Percentiles rank a stretch among this genome's conserved stretches.
Conservation (phyloP, 2,888 invertebrate species). For the Pasiphila rectangulata region DNA sequence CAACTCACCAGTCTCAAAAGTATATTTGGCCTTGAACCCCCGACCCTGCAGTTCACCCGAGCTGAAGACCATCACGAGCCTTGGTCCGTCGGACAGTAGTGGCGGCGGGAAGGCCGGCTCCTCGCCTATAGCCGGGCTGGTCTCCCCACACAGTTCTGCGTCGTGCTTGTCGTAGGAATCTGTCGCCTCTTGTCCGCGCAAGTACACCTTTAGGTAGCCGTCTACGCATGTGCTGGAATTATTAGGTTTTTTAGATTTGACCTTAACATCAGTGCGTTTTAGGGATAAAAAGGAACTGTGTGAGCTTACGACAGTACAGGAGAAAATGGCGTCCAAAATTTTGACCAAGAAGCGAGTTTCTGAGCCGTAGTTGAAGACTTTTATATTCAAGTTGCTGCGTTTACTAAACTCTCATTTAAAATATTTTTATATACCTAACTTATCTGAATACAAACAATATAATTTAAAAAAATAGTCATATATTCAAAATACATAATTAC, state of each 20-base stretch:
- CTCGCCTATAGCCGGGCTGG: conserved; percentile 42
- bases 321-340: no score
- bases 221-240: conserved; percentile 86
- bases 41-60: conserved; percentile 94
- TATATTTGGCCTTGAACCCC: conserved; percentile 94
- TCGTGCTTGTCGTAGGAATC: conserved; percentile 97
- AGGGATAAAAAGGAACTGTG: no score
- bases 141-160: conserved; percentile 93
- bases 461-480: no score
- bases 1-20: conserved; percentile 89
- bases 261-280: no score
- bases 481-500: no score
- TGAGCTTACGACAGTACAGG: no score
- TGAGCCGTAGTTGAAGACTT: no score
- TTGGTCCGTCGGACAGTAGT: conserved; percentile 93
- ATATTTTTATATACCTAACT: no score
- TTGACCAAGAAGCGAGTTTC: no score
- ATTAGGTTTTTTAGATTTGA: background rate
- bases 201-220: conserved; percentile 93
- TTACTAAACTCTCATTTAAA: no score
- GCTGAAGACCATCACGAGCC: conserved; percentile 96
- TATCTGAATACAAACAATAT: no score
- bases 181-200: conserved; percentile 94
- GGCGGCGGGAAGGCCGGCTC: conserved; percentile 84
- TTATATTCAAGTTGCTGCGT: no score